phyloP scores from a whole-genome alignment of 2,888 invertebrate species.

The Autographa pulchrina region DNA sequence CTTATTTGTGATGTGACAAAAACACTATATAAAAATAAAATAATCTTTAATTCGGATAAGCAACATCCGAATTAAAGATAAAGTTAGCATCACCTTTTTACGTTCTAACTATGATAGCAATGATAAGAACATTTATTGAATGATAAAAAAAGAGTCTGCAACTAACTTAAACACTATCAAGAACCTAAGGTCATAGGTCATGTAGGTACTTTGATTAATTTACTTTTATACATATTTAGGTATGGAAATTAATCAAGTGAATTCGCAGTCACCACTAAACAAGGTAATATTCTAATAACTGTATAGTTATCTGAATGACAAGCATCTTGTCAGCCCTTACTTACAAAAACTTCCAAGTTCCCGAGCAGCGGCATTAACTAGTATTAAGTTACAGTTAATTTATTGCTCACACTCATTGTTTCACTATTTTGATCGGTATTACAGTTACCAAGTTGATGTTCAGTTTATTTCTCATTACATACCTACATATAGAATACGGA shows the following conservation, averaged over 20 bases:
- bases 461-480: conserved; percentile 15
- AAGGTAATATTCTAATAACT: not conserved
- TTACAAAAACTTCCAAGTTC: conserved; percentile 70
- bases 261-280: not conserved
- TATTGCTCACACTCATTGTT: conserved; percentile 72
- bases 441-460: conserved; percentile 26
- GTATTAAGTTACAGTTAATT: conserved; percentile 65
- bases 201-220: too few species aligned
- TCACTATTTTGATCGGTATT: conserved; percentile 62
- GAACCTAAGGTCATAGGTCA: too few species aligned
- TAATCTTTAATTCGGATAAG: too few species aligned
- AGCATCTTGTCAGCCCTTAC: conserved; percentile 5
- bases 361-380: conserved; percentile 39
- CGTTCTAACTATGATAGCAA: too few species aligned
- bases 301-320: not conserved
- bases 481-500: not conserved
- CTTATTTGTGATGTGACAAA: too few species aligned
- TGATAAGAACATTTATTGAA: too few species aligned
- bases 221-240: too few species aligned
- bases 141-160: too few species aligned
- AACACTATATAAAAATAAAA: too few species aligned
- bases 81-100: too few species aligned
- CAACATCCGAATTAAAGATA: too few species aligned
- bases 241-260: not conserved
- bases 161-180: too few species aligned